Evolutionary conservation across 2,113 vertebrate genomes (phyloP).

Genomic region (Microtus montanus): DNA sequence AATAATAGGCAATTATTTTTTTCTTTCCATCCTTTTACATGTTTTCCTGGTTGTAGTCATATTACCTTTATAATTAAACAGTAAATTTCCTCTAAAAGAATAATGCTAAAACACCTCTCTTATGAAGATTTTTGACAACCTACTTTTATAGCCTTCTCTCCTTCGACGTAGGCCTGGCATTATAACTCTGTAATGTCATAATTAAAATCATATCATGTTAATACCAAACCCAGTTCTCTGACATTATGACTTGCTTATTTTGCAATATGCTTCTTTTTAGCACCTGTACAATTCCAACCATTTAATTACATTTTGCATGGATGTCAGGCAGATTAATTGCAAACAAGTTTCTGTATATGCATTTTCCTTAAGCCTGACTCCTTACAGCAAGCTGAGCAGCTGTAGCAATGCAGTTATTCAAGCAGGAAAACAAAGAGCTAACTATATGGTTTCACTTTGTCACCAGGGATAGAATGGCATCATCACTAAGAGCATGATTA

Average conservation of each 20-base stretch:
- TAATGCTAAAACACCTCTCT: slow-evolving; percentile 56
- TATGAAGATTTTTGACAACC: slow-evolving; percentile 66
- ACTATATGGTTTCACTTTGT: slow-evolving; percentile 43
- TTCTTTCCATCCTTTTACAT: slow-evolving; percentile 61
- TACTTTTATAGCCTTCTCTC: slow-evolving; percentile 55
- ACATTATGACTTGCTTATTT: slow-evolving; percentile 63
- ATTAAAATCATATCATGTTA: slow-evolving; percentile 71
- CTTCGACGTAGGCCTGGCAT: slow-evolving; percentile 45
- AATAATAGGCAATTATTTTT: slow-evolving; percentile 65
- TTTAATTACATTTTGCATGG: slow-evolving; percentile 71
- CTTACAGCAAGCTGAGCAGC: neutral
- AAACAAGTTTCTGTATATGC: slow-evolving; percentile 19
- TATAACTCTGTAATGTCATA: slow-evolving; percentile 57
- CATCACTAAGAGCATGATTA: neutral
- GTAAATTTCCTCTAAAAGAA: slow-evolving; percentile 71
- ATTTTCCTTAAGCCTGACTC: slow-evolving; percentile 58
- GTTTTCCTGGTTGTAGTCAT: slow-evolving; percentile 59
- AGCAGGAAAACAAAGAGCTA: slow-evolving; percentile 44
- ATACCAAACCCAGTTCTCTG: slow-evolving; percentile 52
- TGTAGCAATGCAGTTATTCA: slow-evolving; percentile 19
- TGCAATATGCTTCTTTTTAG: slow-evolving; percentile 58
- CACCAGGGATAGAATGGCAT: neutral
- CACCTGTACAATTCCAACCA: slow-evolving; percentile 61
- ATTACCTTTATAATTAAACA: slow-evolving; percentile 77
- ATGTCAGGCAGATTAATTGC: slow-evolving; percentile 67